These are phyloP conservation scores for Anolis carolinensis DNA, from an alignment of 2,113 vertebrate species.

Conservation along the genomic window DNA sequence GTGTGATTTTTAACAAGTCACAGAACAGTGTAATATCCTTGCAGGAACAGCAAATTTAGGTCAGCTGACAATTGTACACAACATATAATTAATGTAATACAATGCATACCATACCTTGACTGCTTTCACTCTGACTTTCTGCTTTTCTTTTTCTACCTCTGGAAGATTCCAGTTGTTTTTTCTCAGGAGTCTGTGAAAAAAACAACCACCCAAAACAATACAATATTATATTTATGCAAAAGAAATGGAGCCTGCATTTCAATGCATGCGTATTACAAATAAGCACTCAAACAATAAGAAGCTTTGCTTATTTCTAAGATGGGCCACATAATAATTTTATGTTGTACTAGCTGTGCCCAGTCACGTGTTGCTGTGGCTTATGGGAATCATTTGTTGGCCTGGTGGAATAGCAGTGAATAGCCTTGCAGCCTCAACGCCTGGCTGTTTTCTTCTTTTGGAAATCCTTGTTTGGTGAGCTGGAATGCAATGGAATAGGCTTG, in stretches of 20 bases:
- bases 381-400: too few relatives aligned
- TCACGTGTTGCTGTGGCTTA: too few relatives aligned
- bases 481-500: too few relatives aligned
- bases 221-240: background rate
- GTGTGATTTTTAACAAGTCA: background rate
- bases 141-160: conserved; percentile 98
- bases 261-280: background rate
- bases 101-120: conserved; percentile 84
- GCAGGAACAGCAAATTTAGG: background rate
- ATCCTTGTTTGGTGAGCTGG: too few relatives aligned
- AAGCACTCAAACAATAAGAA: background rate
- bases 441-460: too few relatives aligned
- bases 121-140: conserved; percentile 96
- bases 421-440: too few relatives aligned
- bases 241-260: conserved; percentile 26
- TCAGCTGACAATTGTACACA: background rate
- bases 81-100: background rate
- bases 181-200: conserved; percentile 91
- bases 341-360: too few relatives aligned
- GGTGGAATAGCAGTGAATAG: too few relatives aligned
- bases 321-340: background rate
- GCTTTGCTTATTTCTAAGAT: background rate
- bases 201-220: too few relatives aligned
- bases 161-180: conserved; percentile 93
- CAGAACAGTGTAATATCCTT: background rate